These are phyloP conservation scores for Brassicogethes aeneus DNA, from an alignment of 2,888 invertebrate genomes.

Conservation along the genomic window DNA sequence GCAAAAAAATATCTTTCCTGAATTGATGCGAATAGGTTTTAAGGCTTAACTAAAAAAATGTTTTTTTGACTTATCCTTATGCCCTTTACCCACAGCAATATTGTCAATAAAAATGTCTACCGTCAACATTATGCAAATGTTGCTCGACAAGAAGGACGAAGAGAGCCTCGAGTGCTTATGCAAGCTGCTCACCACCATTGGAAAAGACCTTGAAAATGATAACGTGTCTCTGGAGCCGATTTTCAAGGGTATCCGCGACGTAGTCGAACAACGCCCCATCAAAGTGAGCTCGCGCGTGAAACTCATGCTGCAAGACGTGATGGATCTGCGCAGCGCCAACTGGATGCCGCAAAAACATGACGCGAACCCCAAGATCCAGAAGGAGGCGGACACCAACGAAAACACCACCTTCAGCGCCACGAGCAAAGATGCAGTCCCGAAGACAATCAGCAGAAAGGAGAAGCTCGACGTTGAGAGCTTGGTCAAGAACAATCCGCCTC, in stretches of 20 bases:
- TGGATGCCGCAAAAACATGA: constrained; percentile 86
- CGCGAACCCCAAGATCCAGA: constrained; percentile 83
- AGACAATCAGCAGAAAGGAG: too few relatives aligned
- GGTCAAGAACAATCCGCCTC: too few relatives aligned
- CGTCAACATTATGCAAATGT: constrained; percentile 71
- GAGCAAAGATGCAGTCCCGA: too few relatives aligned
- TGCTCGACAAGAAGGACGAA: constrained; percentile 71
- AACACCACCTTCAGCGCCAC: constrained; percentile 58
- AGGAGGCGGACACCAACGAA: constrained; percentile 79
- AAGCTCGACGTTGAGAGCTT: too few relatives aligned
- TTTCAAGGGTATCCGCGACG: constrained; percentile 60
- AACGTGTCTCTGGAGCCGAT: constrained; percentile 47
- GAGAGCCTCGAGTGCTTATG: constrained; percentile 91
- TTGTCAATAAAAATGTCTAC: constrained; percentile 88
- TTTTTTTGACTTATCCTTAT: too few relatives aligned
- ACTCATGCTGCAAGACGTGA: constrained; percentile 60
- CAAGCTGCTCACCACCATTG: constrained; percentile 83
- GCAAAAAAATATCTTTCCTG: too few relatives aligned
- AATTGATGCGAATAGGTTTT: too few relatives aligned
- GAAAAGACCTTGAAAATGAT: constrained; percentile 65
- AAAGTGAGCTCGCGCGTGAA: constrained; percentile 48
- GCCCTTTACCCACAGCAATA: too few relatives aligned
- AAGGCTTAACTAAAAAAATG: too few relatives aligned
- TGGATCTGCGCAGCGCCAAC: constrained; percentile 71
- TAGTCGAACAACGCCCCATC: constrained; percentile 52